Conservation (phyloP, 2,888 invertebrate species). For the Phrixothrix hirtus region DNA sequence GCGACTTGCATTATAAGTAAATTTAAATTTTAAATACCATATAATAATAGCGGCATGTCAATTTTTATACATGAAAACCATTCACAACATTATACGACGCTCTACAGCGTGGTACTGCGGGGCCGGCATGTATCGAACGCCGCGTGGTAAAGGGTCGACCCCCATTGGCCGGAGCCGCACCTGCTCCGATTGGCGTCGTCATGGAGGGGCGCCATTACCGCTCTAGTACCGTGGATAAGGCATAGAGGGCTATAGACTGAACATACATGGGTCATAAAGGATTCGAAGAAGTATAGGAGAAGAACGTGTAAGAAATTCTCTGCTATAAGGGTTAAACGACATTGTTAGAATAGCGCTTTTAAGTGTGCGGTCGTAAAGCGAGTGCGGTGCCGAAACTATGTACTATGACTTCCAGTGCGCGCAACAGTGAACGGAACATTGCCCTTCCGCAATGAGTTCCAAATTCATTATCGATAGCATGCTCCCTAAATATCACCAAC, state of each 20-base stretch:
- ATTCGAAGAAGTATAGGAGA: conserved; percentile 74
- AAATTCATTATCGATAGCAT: conserved; percentile 98
- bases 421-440: conserved; percentile 50
- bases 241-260: conserved; percentile 83
- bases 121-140: conserved; percentile 38
- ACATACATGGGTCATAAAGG: conserved; percentile 85
- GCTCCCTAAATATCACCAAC: conserved; percentile 92
- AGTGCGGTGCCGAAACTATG: conserved; percentile 42
- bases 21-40: not conserved
- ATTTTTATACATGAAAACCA: not conserved
- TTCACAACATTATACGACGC: conserved; percentile 5
- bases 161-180: conserved; percentile 59
- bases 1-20: not conserved
- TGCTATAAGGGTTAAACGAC: conserved; percentile 54
- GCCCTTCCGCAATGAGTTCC: conserved; percentile 81
- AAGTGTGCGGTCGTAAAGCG: conserved; percentile 51
- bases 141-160: conserved; percentile 49
- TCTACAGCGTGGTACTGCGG: conserved; percentile 34
- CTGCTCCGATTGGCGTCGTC: conserved; percentile 57
- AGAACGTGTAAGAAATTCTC: conserved; percentile 61
- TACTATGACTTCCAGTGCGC: conserved; percentile 53
- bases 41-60: not conserved
- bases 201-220: conserved; percentile 59
- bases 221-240: conserved; percentile 68
- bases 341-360: conserved; percentile 46